Percentiles rank a stretch among this genome's conserved stretches.
These are phyloP conservation scores for Bucco capensis DNA, from an alignment of 2,113 vertebrate species.

Conservation along the genomic window DNA sequence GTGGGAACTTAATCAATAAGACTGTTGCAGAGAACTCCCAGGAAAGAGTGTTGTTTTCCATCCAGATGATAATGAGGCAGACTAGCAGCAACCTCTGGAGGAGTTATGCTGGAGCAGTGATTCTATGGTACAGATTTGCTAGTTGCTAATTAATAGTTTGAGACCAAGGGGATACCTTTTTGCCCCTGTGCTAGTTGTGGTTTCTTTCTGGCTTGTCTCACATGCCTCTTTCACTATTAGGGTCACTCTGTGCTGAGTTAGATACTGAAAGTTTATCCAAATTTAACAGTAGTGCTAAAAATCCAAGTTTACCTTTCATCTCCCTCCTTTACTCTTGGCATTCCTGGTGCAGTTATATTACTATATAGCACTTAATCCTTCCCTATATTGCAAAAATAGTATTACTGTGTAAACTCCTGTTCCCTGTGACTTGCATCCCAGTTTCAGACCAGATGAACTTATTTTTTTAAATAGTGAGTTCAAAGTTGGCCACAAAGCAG, in stretches of 20 bases:
- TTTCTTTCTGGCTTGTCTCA: slow-evolving; percentile 66
- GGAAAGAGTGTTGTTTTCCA: slow-evolving; percentile 78
- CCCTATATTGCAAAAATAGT: background rate
- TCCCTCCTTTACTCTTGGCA: slow-evolving; percentile 44
- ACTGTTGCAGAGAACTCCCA: slow-evolving; percentile 73
- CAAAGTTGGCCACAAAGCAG: background rate
- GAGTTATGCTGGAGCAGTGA: slow-evolving; percentile 65
- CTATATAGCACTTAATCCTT: slow-evolving; percentile 36
- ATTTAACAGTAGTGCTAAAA: slow-evolving; percentile 63
- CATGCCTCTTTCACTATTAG: slow-evolving; percentile 50
- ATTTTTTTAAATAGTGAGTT: background rate
- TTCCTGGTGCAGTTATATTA: slow-evolving; percentile 49
- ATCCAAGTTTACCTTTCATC: slow-evolving; percentile 54
- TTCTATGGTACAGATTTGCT: slow-evolving; percentile 69
- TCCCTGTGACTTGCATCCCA: background rate
- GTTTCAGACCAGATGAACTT: slow-evolving; percentile 45
- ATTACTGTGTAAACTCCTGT: background rate
- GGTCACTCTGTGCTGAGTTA: slow-evolving; percentile 60
- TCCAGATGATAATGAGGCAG: slow-evolving; percentile 80
- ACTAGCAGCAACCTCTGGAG: slow-evolving; percentile 77
- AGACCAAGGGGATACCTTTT: slow-evolving; percentile 67
- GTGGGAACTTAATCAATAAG: slow-evolving; percentile 83
- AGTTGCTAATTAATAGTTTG: slow-evolving; percentile 78
- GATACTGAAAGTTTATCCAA: slow-evolving; percentile 62
- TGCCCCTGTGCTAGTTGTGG: slow-evolving; percentile 56